A percentile compares a stretch with the other conserved stretches of the same genome.
These are phyloP conservation scores for Tapirus indicus DNA, from an alignment of 2,797 vertebrate genomes.

Conservation along the genomic window DNA sequence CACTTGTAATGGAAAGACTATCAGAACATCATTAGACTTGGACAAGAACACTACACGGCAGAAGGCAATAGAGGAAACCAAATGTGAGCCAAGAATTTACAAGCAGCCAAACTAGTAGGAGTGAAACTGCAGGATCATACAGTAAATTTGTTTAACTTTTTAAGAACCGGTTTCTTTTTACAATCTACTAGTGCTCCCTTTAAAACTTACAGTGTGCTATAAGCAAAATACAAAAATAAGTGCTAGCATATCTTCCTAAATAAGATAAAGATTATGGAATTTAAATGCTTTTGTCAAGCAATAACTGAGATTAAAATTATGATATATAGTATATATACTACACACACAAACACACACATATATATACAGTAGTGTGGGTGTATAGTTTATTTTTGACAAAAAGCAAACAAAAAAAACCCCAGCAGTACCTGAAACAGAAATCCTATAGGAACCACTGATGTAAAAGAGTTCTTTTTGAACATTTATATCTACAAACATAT, in stretches of 20 bases:
- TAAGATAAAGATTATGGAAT: background rate
- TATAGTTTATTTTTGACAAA: background rate
- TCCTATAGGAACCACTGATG: background rate
- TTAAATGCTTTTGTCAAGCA: background rate
- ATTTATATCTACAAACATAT: background rate
- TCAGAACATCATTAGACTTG: background rate
- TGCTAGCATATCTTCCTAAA: background rate
- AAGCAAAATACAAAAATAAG: background rate
- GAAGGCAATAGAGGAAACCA: background rate
- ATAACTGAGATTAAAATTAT: background rate
- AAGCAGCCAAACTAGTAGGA: background rate
- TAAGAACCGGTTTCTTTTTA: constrained; percentile 18
- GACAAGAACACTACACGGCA: background rate
- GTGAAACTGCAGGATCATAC: background rate
- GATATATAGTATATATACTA: background rate
- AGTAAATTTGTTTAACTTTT: background rate
- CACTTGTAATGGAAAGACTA: background rate
- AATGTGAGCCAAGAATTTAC: background rate
- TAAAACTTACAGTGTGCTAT: background rate
- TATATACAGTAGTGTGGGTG: background rate
- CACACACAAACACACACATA: too few species aligned
- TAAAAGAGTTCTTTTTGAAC: background rate
- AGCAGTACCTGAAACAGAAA: background rate
- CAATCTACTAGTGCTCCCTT: background rate
- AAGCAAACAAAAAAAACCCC: background rate